A percentile compares a stretch with the other conserved stretches of the same genome.
Evolutionary conservation across 1,140 invertebrate genomes (phyloP).

Genomic region (Zaprionus capensis): DNA sequence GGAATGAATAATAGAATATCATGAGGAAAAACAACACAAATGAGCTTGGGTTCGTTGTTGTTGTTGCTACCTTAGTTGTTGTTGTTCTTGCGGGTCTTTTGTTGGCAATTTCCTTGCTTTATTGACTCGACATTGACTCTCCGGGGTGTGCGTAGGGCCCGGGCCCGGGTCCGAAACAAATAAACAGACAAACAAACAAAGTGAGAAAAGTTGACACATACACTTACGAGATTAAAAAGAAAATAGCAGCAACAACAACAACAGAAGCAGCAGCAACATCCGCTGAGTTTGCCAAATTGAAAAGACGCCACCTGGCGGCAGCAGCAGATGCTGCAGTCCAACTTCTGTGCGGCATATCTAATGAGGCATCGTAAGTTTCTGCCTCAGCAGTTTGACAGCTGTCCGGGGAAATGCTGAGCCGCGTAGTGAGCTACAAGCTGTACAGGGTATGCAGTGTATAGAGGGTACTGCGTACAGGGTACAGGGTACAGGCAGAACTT

Average conservation of each 20-base stretch:
- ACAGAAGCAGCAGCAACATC: conserved; percentile 11
- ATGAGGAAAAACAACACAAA: conserved; percentile 75
- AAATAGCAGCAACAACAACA: conserved; percentile 8
- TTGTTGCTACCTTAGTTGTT: conserved; percentile 27
- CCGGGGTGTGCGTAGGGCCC: conserved; percentile 66
- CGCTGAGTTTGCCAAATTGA: conserved; percentile 56
- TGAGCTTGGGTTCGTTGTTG: conserved; percentile 53
- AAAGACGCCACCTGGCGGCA: conserved; percentile 42
- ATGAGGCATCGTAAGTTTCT: conserved; percentile 60
- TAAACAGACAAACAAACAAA: conserved; percentile 60
- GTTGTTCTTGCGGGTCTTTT: conserved; percentile 55
- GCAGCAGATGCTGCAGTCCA: conserved; percentile 17
- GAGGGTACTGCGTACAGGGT: background rate
- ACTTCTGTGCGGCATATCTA: conserved; percentile 53
- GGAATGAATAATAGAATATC: conserved; percentile 79
- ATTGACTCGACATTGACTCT: conserved; percentile 60
- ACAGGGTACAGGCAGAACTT: background rate
- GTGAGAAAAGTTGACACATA: conserved; percentile 79
- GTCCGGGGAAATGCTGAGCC: conserved; percentile 31
- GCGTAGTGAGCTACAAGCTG: background rate
- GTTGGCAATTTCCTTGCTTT: conserved; percentile 60
- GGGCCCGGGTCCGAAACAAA: conserved; percentile 20
- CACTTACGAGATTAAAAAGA: conserved; percentile 77
- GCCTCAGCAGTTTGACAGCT: conserved; percentile 59
- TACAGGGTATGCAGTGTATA: background rate